These are phyloP conservation scores for Nipponia nippon DNA, from an alignment of 2,113 vertebrate genomes.

Conservation along the genomic window DNA sequence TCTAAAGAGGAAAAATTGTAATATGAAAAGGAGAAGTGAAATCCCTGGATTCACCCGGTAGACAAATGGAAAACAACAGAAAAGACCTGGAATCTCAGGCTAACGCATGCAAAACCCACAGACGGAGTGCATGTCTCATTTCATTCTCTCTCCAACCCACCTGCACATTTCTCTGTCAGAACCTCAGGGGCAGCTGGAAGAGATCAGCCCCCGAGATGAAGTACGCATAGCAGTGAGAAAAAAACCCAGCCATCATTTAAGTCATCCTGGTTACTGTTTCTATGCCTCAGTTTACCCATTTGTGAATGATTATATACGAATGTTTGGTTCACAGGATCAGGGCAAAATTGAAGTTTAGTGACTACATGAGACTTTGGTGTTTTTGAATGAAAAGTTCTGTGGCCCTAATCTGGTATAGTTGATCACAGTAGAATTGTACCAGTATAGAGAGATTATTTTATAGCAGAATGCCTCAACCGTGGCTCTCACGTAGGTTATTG, in stretches of 20 bases:
- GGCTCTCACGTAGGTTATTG: not conserved
- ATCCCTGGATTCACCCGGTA: not conserved
- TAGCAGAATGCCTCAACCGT: not conserved
- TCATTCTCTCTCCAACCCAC: not conserved
- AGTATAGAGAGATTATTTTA: not conserved
- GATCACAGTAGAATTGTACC: not conserved
- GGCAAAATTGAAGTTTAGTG: not conserved
- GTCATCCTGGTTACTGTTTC: not conserved
- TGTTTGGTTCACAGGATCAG: not conserved
- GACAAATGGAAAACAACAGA: not conserved
- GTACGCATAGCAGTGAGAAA: fast-evolving
- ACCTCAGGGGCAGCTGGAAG: not conserved
- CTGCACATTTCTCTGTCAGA: not conserved
- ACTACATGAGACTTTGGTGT: not conserved
- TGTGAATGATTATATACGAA: not conserved
- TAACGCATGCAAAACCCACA: not conserved
- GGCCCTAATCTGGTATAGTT: not conserved
- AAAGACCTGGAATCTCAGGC: not conserved
- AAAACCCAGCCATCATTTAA: not conserved
- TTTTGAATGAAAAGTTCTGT: not conserved
- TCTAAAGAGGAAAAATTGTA: not conserved
- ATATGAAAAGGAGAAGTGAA: not conserved
- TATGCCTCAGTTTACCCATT: not conserved
- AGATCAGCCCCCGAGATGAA: not conserved
- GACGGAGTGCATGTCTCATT: too few relatives aligned